These are phyloP conservation scores for Cydia strobilella DNA, from an alignment of 1,140 invertebrate species.

Conservation along the genomic window DNA sequence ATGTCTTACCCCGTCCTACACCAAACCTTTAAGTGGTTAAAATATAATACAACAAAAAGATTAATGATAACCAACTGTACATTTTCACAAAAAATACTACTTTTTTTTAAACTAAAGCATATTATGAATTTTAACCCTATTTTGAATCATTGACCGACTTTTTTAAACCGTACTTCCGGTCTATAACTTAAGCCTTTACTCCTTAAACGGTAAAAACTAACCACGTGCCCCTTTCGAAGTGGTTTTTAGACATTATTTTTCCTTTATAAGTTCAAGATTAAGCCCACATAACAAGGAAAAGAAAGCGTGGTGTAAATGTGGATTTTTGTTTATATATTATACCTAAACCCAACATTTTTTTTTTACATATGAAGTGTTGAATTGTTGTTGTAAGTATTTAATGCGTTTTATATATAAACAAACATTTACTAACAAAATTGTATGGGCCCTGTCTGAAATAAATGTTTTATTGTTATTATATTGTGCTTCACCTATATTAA, in stretches of 20 bases:
- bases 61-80: constrained; percentile 18
- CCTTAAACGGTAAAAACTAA: constrained; percentile 44
- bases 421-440: too few species aligned
- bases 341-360: too few species aligned
- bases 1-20: too few species aligned
- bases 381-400: too few species aligned
- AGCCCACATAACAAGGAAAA: constrained; percentile 38
- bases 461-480: too few species aligned
- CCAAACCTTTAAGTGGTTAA: too few species aligned
- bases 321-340: neutral
- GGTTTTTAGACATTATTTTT: constrained; percentile 22
- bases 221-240: constrained; percentile 46
- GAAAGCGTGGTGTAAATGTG: constrained; percentile 3
- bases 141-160: constrained; percentile 58
- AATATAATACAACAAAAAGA: neutral
- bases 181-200: constrained; percentile 38
- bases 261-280: constrained; percentile 35
- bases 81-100: constrained; percentile 33
- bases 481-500: too few species aligned
- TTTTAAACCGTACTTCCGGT: constrained; percentile 44
- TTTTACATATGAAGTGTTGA: too few species aligned
- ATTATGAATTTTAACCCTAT: constrained; percentile 27
- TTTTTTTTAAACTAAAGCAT: neutral
- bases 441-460: too few species aligned
- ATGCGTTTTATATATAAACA: too few species aligned